These are phyloP conservation scores for Sylvilagus bachmani DNA, from an alignment of 2,113 vertebrate genomes.

Conservation along the genomic window DNA sequence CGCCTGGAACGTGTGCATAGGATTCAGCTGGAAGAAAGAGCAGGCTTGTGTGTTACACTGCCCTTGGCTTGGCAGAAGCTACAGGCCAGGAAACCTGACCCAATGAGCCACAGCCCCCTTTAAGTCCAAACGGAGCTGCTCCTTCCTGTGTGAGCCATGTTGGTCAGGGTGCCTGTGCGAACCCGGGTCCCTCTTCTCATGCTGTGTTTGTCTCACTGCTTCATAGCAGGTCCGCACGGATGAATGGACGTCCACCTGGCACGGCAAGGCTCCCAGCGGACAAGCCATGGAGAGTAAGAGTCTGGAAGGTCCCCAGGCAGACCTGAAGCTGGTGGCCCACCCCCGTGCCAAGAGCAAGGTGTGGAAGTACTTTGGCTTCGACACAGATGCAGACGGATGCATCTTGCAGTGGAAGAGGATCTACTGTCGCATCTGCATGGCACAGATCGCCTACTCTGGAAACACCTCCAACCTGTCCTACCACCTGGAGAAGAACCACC, in stretches of 20 bases:
- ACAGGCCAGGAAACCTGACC: neutral
- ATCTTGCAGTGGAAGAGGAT: slow-evolving; percentile 95
- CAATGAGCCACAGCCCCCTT: neutral
- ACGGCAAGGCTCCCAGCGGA: slow-evolving; percentile 76
- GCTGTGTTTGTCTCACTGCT: slow-evolving; percentile 91
- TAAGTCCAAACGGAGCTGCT: neutral
- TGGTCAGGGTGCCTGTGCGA: rapidly evolving
- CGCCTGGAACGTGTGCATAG: no score
- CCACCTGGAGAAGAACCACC: slow-evolving; percentile 95
- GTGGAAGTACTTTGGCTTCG: slow-evolving; percentile 96
- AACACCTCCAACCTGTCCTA: slow-evolving; percentile 96
- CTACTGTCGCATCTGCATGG: slow-evolving; percentile 94
- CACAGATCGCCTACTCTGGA: slow-evolving; percentile 95
- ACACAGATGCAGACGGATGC: slow-evolving; percentile 94
- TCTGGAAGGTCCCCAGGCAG: slow-evolving; percentile 89
- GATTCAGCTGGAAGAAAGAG: no score
- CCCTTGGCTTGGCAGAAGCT: no score
- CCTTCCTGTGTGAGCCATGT: rapidly evolving
- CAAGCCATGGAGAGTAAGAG: slow-evolving; percentile 92
- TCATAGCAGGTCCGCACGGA: slow-evolving; percentile 92
- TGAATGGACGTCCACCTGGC: slow-evolving; percentile 86
- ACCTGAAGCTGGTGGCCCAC: slow-evolving; percentile 94
- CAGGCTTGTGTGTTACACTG: no score
- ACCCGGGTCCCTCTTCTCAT: slow-evolving; percentile 85
- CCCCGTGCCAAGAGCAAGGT: slow-evolving; percentile 96